Conservation (phyloP, 2,797 vertebrate genomes). For the Cirrhinus mrigala region DNA sequence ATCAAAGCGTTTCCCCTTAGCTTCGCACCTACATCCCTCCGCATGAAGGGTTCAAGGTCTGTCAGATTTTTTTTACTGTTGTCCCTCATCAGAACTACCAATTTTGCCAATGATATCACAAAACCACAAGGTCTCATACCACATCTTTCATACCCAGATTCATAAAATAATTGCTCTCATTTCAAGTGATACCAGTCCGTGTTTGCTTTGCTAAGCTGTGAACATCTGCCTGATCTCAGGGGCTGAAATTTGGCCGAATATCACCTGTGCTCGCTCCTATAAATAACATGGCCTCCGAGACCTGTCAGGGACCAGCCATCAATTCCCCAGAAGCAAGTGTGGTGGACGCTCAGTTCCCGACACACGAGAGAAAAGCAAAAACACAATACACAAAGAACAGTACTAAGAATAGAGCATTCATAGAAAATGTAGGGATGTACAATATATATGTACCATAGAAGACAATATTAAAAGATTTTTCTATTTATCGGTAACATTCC, state of each 20-base stretch:
- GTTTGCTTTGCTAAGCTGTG: slow-evolving; percentile 7
- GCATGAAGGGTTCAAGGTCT: neutral
- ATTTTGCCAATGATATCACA: neutral
- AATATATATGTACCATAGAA: neutral
- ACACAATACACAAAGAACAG: neutral
- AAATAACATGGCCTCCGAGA: slow-evolving; percentile 17
- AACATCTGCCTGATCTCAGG: slow-evolving; percentile 7
- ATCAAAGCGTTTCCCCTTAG: neutral
- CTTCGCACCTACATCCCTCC: neutral
- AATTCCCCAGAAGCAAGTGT: slow-evolving; percentile 3
- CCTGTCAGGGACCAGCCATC: slow-evolving; percentile 11
- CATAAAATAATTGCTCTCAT: neutral
- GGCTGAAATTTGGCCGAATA: neutral
- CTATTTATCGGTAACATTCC: neutral
- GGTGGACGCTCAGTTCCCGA: neutral
- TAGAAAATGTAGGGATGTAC: neutral
- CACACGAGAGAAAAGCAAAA: neutral
- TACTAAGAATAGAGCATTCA: neutral
- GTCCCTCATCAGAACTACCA: neutral
- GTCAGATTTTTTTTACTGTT: neutral
- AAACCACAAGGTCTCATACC: neutral
- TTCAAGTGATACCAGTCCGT: neutral
- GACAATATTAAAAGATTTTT: neutral
- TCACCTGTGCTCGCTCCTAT: slow-evolving; percentile 20
- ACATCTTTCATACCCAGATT: neutral